A percentile compares a stretch with the other conserved stretches of the same genome.
These are phyloP conservation scores for Hyaena hyaena DNA, from an alignment of 2,113 vertebrate species.

Conservation along the genomic window DNA sequence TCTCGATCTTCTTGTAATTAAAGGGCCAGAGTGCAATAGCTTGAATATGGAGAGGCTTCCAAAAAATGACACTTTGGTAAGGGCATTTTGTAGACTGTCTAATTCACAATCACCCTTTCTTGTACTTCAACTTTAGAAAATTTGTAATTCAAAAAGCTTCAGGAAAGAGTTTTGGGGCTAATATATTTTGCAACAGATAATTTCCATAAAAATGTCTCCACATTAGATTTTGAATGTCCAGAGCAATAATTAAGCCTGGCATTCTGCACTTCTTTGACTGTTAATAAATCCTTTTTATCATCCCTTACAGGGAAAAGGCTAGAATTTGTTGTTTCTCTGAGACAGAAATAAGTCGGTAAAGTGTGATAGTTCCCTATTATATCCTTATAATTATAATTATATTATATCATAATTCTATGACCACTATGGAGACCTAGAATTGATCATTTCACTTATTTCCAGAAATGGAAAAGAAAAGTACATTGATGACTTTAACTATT, in stretches of 20 bases:
- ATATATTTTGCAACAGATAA: constrained; percentile 49
- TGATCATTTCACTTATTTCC: not conserved
- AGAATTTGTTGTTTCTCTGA: constrained; percentile 25
- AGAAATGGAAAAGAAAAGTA: constrained; percentile 6
- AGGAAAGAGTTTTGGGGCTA: constrained; percentile 24
- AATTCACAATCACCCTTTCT: constrained; percentile 56
- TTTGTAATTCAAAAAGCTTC: constrained; percentile 62
- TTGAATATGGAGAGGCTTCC: constrained; percentile 61
- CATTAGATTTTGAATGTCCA: not conserved
- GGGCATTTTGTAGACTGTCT: constrained; percentile 57
- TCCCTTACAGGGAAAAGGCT: not conserved
- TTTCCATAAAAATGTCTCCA: constrained; percentile 34
- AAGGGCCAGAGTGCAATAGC: not conserved
- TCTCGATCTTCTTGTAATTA: constrained; percentile 46
- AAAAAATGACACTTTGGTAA: constrained; percentile 44
- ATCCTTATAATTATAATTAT: too few relatives aligned
- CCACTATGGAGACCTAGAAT: not conserved
- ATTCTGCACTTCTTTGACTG: not conserved
- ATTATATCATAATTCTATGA: not conserved
- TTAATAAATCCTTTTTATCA: not conserved
- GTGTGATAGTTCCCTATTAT: not conserved
- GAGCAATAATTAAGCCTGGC: not conserved
- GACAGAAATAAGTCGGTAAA: not conserved
- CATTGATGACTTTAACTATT: not conserved
- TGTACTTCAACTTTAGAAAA: constrained; percentile 58